Evolutionary conservation across 2,113 vertebrate species (phyloP).

Genomic region (Globicephala melas): DNA sequence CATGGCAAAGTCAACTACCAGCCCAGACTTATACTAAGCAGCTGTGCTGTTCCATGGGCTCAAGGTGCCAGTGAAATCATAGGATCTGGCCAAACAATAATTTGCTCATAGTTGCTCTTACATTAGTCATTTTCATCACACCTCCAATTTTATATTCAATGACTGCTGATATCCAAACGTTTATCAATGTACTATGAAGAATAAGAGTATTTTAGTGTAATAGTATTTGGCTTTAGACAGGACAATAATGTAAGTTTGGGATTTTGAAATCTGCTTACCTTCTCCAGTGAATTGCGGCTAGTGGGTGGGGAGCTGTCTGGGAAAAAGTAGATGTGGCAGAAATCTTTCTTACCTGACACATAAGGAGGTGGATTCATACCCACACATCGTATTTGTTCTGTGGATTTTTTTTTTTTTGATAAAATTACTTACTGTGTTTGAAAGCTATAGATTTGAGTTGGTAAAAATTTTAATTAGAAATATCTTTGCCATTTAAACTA

Average conservation of each 20-base stretch:
- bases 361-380: neutral
- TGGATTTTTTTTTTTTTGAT: neutral
- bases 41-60: neutral
- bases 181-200: neutral
- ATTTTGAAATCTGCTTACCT: neutral
- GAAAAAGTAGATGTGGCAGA: neutral
- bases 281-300: neutral
- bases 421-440: neutral
- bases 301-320: neutral
- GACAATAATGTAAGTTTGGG: neutral
- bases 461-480: constrained; percentile 34
- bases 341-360: neutral
- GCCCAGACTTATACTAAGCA: neutral
- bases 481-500: constrained; percentile 6
- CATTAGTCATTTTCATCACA: neutral
- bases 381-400: neutral
- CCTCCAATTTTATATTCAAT: neutral
- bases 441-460: neutral
- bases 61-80: neutral
- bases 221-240: neutral
- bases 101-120: neutral
- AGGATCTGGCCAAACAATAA: neutral
- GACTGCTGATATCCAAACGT: neutral
- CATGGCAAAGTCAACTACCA: neutral
- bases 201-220: neutral